Base-by-base conservation (phyloP, 2,888 invertebrate genomes). In the Linnaemya vulpina region DNA sequence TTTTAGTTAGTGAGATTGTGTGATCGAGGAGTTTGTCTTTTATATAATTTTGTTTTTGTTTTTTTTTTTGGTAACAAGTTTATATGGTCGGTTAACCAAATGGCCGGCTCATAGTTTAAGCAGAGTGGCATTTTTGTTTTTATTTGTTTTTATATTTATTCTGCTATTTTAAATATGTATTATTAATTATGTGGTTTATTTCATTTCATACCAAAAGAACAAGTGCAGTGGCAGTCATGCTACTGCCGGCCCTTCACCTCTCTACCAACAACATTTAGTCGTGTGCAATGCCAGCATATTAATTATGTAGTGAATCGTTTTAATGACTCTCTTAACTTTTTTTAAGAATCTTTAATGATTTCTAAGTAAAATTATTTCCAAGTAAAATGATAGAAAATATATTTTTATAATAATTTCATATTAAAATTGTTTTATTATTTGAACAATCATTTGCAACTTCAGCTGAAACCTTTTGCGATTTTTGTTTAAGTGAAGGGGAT, bases 1-100 rank as follows among this genome's bases (percentile, higher is more conserved):
- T 20, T 17, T 22, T 63, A 40, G 25, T n/a, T 49, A 10, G 60
- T n/a, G 30, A 17, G 58, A 7, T 38, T 38, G 38, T 62, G 20
- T 40, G 43, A 40, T 35, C 17, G 51, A 15, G 10, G 38, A 15
- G 10, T 62, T 73, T 46, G 9, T 30, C 17, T 60, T 62, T 60
- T 38, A 10, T n/a, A n/a, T n/a, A n/a, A n/a, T n/a, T n/a, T n/a
- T n/a, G n/a, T 35, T n/a, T 58, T 38, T 9, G 2, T 38, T 62
- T 38, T 13, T 40, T 20, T 49, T 75, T 76, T 46, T 65, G 46
- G 49, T 49, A 67, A 67, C 68, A 46, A 65, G n/a, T n/a, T 79
- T 78, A 73, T 55, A 65, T 49, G 77, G 58, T 73, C 35, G 53
- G 79, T 65, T 73, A 71, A 79, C 55, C 71, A 65, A 46, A 20